Base-by-base conservation (phyloP, 2,888 invertebrate species). In the Argyresthia goedartella region DNA sequence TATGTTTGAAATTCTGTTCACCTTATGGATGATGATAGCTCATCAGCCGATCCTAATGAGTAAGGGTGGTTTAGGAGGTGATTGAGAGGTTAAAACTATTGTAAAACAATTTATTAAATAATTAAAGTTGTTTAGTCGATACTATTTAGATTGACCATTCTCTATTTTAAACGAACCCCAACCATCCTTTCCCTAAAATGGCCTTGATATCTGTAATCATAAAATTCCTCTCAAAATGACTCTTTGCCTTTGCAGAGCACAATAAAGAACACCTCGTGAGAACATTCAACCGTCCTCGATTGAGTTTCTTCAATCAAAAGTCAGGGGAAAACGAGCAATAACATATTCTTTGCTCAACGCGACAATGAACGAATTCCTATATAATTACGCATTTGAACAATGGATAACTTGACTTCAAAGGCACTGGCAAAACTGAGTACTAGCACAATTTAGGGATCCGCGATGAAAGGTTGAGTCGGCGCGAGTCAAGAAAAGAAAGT, bases 381-480 rank as follows among this genome's bases (percentile, higher is more conserved):
- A 77, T 85, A 86, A 86, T 86, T 86, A 85, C 76, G 78, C 69
- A 69, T 65, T 69, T 68, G 81, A 86, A 86, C 86, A 86, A 86
- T 77, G 67, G 65, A 62, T 73, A 74, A 77, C 69, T 73, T 79
- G 80, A 82, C 79, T 84, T 82, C 75, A 78, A 80, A 79, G 74
- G 25, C 67, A 25, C 61, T 60, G 61, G 61, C 61, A 25, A 25
- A 25, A 4, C 25, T 25, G 25, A 25, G 25, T 69, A 7, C 35
- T 41, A 11, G 10, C 34, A 11, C 8, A n/a, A 9, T 48, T 11
- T 25, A 48, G 48, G 33, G 48, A 11, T 25, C 16, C n/a, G 36
- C 13, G 15, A 14, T 36, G 35, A 33, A 45, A 45, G 15, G 16
- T 15, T 14, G 47, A 47, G 15, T 14, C 6, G 46, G 71, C 72